Evolutionary conservation across 2,888 invertebrate species (phyloP), one percentile per base, ranked within the genome.

Genomic region (Cephalotes varians): DNA sequence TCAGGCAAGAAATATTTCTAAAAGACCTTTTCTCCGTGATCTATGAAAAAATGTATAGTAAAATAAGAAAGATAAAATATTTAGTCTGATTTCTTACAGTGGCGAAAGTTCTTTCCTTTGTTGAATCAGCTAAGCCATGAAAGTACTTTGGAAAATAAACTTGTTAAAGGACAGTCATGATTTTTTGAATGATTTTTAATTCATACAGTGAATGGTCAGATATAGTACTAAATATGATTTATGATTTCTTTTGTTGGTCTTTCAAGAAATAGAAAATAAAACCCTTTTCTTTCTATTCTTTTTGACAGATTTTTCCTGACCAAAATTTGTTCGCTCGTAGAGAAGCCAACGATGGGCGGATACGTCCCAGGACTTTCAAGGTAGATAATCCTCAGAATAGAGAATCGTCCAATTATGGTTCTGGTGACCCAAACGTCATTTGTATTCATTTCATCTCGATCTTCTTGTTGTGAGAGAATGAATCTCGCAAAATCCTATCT

Each of bases 361-460:
- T 77, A 86, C 15, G 80, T 88, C 88, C 89, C 77, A 82, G 83
- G 73, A 86, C 90, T 87, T 91, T 92, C 88, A 91, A 83, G 87
- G 81, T 87, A 90, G 92, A 92, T 93, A 91, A 93, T 93, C 93
- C 91, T 85, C 67, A 82, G 90, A 92, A 92, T 92, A 85, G 89
- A 90, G 89, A 90, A 92, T 93, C 92, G 92, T 93, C 92, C 93
- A 93, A 93, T 93, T 93, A 93, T 84, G 85, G 86, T 87, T 87
- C 92, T 91, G 91, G 93, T 93, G 92, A 93, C 92, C 92, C 89
- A 62, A 87, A 87, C 87, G 86, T 93, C 91, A 92, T 93, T 93
- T 93, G 91, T 92, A 93, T 93, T 92, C 91, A 93, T 92, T 92
- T 90, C 87, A 83, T 69, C 81, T 84, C 74, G 85, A 82, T 86